These are phyloP conservation scores for Vulpes vulpes DNA, from an alignment of 2,113 vertebrate species.

Conservation along the genomic window DNA sequence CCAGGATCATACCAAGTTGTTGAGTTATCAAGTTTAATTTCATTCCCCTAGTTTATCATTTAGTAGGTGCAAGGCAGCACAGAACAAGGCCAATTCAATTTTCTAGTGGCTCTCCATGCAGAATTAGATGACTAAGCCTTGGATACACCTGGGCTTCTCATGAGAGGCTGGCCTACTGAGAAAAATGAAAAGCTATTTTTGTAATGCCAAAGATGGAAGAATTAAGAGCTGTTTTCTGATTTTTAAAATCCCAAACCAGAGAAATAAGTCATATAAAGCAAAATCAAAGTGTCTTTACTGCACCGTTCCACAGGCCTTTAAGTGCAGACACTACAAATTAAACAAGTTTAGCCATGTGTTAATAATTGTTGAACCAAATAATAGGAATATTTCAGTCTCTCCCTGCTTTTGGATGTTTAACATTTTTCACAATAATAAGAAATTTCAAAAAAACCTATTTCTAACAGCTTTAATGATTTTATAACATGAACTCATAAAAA, in stretches of 20 bases:
- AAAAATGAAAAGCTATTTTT: slow-evolving; percentile 15
- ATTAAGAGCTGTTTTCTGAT: neutral
- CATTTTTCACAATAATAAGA: neutral
- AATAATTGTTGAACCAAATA: neutral
- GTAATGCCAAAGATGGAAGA: neutral
- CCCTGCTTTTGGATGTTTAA: neutral
- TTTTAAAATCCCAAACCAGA: slow-evolving; percentile 28
- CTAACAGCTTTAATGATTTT: slow-evolving; percentile 32
- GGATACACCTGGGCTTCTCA: neutral
- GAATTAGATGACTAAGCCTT: neutral
- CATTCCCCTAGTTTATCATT: neutral
- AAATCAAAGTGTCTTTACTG: neutral
- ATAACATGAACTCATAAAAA: neutral
- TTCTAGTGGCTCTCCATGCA: neutral
- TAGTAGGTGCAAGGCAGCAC: neutral
- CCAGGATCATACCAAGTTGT: neutral
- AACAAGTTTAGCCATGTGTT: neutral
- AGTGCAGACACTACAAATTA: neutral
- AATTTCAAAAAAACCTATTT: neutral
- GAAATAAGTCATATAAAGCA: neutral
- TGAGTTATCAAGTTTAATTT: neutral
- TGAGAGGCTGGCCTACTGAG: neutral
- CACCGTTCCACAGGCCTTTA: slow-evolving; percentile 1
- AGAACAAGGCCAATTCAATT: neutral
- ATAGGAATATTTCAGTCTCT: neutral